Evolutionary conservation across 2,888 invertebrate species (phyloP).

Genomic region (Uloborus plumipes): DNA sequence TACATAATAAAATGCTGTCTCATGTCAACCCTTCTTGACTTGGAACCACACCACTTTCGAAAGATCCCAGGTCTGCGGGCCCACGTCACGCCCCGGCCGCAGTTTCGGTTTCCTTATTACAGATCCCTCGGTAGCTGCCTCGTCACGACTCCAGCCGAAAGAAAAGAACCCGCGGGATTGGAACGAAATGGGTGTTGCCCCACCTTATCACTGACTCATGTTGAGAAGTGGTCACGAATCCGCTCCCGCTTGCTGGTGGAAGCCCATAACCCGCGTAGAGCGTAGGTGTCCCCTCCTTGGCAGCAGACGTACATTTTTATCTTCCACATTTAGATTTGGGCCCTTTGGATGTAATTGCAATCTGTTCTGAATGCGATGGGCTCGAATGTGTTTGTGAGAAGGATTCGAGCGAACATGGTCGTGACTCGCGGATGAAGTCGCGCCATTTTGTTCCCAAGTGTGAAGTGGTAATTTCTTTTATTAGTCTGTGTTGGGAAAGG

Average conservation of each 20-base stretch:
- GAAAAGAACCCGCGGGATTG: constrained; percentile 19
- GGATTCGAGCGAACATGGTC: too few relatives aligned
- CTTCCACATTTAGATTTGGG: constrained; percentile 19
- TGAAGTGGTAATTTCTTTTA: too few relatives aligned
- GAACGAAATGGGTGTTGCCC: constrained; percentile 41
- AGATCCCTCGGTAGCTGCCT: constrained; percentile 34
- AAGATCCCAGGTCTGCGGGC: neutral
- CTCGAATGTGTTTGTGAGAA: too few relatives aligned
- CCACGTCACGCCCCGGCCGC: constrained; percentile 18
- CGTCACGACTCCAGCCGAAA: constrained; percentile 31
- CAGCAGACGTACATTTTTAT: constrained; percentile 29
- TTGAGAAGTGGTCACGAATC: constrained; percentile 42
- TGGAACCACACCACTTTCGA: too few relatives aligned
- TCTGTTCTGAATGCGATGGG: too few relatives aligned
- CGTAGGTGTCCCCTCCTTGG: constrained; percentile 29
- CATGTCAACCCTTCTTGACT: too few relatives aligned
- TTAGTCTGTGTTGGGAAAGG: too few relatives aligned
- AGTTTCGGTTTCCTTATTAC: constrained; percentile 45
- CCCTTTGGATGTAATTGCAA: neutral
- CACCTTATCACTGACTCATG: constrained; percentile 30
- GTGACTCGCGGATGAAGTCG: too few relatives aligned
- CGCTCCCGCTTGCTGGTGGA: constrained; percentile 38
- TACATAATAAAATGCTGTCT: too few relatives aligned
- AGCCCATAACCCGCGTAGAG: constrained; percentile 14
- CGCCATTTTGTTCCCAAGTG: too few relatives aligned